Conservation (phyloP, 2,797 vertebrate genomes). For the Bradypodion pumilum region DNA sequence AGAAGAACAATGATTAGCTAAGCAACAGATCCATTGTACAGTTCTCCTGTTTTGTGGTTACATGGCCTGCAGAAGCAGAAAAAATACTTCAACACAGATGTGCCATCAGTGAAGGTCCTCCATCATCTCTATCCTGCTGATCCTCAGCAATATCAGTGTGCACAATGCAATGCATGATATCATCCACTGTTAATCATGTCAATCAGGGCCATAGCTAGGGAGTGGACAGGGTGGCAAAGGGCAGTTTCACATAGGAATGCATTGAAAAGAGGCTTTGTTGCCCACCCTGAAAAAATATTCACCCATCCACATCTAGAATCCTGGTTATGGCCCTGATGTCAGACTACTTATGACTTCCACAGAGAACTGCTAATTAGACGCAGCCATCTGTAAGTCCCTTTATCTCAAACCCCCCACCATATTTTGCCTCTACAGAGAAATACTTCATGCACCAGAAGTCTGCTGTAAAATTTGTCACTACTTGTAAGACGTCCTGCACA, state of each 20-base stretch:
- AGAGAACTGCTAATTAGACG: background rate
- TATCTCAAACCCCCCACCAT: too few relatives aligned
- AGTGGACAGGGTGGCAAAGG: too few relatives aligned
- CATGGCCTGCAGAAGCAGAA: background rate
- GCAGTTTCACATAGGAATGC: too few relatives aligned
- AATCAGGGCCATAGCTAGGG: too few relatives aligned
- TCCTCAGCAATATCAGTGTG: background rate
- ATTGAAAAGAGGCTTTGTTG: too few relatives aligned
- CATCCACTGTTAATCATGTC: too few relatives aligned
- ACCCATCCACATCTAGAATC: too few relatives aligned
- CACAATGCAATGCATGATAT: background rate
- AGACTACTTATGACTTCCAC: too few relatives aligned
- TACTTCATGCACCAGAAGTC: background rate
- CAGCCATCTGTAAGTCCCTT: background rate
- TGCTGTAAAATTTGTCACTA: too few relatives aligned
- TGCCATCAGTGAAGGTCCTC: background rate
- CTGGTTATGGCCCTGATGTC: too few relatives aligned
- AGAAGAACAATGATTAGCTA: background rate
- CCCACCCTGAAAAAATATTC: too few relatives aligned
- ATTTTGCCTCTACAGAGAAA: background rate
- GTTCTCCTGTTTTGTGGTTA: background rate
- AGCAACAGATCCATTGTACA: background rate
- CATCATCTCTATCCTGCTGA: background rate
- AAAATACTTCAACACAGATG: background rate
- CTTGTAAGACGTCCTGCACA: too few relatives aligned